phyloP scores from a whole-genome alignment of 2,888 invertebrate genomes.

The Xestia ashworthii region DNA sequence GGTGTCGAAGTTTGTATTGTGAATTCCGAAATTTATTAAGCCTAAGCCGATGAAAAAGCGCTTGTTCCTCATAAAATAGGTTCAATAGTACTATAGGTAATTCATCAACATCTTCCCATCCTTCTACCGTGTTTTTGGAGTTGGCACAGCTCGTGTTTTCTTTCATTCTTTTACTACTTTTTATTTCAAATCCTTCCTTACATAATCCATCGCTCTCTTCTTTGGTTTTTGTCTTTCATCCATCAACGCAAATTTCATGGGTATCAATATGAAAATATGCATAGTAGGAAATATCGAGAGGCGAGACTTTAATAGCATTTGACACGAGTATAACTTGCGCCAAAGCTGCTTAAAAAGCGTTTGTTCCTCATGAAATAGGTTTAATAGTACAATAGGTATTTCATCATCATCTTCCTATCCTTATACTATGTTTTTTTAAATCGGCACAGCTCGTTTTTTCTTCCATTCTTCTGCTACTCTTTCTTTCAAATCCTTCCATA shows the following conservation, averaged over 20 bases:
- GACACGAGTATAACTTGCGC: no score
- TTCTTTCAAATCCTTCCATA: no score
- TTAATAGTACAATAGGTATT: neutral
- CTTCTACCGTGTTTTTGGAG: neutral
- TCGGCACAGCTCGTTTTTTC: neutral
- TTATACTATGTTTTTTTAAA: neutral
- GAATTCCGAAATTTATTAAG: neutral
- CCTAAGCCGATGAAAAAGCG: neutral
- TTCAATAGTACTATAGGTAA: neutral
- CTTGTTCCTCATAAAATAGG: neutral
- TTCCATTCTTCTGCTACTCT: neutral
- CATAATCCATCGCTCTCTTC: neutral
- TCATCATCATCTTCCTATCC: neutral
- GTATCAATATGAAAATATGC: no score
- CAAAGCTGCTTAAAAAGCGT: no score
- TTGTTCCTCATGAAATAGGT: neutral
- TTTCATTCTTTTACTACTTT: neutral
- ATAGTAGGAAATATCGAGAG: no score
- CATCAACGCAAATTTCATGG: no score
- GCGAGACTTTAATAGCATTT: no score
- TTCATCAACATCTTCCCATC: neutral
- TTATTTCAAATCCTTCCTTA: neutral
- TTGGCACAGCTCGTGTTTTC: neutral
- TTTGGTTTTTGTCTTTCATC: neutral
- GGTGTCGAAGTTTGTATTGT: neutral